Base-by-base conservation (phyloP, 2,113 vertebrate genomes). In the Menura novaehollandiae region DNA sequence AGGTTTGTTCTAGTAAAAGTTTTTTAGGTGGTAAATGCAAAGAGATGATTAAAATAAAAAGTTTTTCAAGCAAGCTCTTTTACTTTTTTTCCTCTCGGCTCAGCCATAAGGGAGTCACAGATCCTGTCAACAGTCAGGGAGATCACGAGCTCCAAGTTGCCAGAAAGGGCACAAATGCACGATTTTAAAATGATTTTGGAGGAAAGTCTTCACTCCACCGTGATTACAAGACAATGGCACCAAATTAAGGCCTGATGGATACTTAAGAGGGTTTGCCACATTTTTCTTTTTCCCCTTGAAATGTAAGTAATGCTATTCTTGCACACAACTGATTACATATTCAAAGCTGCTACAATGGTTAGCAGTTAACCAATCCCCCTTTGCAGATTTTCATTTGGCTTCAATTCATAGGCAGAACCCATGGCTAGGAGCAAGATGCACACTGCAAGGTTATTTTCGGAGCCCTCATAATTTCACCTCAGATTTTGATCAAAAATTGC, bases 191-290 rank as follows among this genome's bases (percentile, higher is more conserved):
- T 60, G 7, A 87, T 89, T 91, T 79, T 24, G 27, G 43, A 72
- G 73, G 30, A 64, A 64, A 82, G 10, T 88, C 53, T 80, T 85
- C 59, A 13, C 77, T 95, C 24, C 68, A 6, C 10, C 21, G 56
- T 95, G 96, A 97, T 93, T 96, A 91, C 84, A 88, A 96, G 84
- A 96, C 94, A 97, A 96, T 89, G 49, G 53, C 16, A 58, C 22
- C 66, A 91, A 92, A 96, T 96, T 85, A 89, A 69, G n/a, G 81
- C 13, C 58, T 95, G 83, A 92, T 78, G 47, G 46, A 63, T 27
- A 79, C 86, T 58, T 28, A 9, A 23, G 46, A 43, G 4, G 47
- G 28, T 74, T 86, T 91, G 33, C 73, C 73, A 71, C 14, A 55
- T 56, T 41, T 32, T 60, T 76, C 27, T 49, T 64, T 71, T 53